phyloP scores from a whole-genome alignment of 2,113 vertebrate species.

The Megaleporinus macrocephalus region DNA sequence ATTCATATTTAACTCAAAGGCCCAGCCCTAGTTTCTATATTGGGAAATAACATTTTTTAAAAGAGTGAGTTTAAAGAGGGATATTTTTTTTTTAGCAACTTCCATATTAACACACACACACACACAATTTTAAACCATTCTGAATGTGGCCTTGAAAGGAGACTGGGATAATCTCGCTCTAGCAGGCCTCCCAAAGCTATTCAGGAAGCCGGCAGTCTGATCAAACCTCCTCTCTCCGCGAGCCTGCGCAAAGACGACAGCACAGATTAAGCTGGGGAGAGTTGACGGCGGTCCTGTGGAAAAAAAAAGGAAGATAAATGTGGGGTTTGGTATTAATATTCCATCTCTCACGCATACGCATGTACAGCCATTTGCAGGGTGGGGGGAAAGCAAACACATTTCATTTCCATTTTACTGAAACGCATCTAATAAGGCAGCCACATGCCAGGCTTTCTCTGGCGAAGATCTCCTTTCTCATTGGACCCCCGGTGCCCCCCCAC shows the following conservation, averaged over 20 bases:
- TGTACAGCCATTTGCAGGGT: conserved; percentile 10
- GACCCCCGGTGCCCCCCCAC: neutral
- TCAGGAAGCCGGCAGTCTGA: conserved; percentile 34
- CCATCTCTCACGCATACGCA: neutral
- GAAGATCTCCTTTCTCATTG: conserved; percentile 16
- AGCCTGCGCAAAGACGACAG: conserved; percentile 44
- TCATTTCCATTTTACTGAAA: conserved; percentile 49
- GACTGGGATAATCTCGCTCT: conserved; percentile 38
- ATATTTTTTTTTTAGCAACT: too few relatives aligned
- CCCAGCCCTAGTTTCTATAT: too few relatives aligned
- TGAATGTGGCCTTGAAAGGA: conserved; percentile 2
- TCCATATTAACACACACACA: neutral
- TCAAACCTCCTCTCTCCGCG: conserved; percentile 46
- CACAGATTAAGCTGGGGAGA: conserved; percentile 50
- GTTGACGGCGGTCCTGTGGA: conserved; percentile 30
- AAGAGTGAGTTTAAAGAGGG: too few relatives aligned
- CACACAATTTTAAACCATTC: neutral
- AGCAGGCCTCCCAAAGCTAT: conserved; percentile 38
- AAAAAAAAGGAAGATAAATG: conserved; percentile 44
- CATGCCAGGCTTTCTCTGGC: conserved; percentile 1
- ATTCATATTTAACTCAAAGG: too few relatives aligned
- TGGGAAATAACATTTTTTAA: too few relatives aligned
- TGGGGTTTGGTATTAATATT: conserved; percentile 52
- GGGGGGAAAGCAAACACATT: conserved; percentile 32
- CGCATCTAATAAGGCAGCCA: conserved; percentile 39